These are phyloP conservation scores for Atrichornis clamosus DNA, from an alignment of 2,113 vertebrate species.

Conservation along the genomic window DNA sequence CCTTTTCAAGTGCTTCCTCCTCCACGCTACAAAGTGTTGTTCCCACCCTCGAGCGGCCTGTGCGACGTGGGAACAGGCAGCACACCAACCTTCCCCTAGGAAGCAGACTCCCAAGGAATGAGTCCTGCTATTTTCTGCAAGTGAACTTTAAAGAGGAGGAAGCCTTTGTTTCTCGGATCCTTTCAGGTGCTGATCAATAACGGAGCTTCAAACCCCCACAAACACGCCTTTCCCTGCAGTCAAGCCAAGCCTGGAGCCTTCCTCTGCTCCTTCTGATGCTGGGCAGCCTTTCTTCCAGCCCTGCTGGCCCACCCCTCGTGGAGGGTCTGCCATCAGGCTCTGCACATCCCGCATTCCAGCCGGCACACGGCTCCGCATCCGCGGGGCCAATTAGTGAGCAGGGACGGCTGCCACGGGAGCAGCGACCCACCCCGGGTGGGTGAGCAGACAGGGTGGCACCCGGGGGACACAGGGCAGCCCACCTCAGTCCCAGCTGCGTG, in stretches of 20 bases:
- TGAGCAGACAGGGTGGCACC: neutral
- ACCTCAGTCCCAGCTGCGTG: neutral
- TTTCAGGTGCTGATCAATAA: conserved; percentile 59
- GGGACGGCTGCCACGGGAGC: rapidly evolving
- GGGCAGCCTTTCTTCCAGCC: conserved; percentile 26
- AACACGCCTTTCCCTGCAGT: neutral
- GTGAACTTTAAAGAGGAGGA: conserved; percentile 47
- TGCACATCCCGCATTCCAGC: neutral
- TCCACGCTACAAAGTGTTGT: neutral
- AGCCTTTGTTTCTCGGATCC: conserved; percentile 49
- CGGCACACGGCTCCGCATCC: neutral
- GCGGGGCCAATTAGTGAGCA: neutral
- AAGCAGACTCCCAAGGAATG: neutral
- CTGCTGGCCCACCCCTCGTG: neutral
- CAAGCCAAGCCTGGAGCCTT: neutral
- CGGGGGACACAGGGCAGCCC: neutral
- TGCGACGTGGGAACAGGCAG: neutral
- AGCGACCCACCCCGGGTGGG: neutral
- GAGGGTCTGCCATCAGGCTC: neutral
- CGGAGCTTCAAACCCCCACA: neutral
- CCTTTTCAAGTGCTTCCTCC: conserved; percentile 9
- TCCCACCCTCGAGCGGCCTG: neutral
- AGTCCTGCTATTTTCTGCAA: neutral
- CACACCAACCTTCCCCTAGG: neutral
- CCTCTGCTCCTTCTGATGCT: neutral